phyloP scores from a whole-genome alignment of 2,113 vertebrate species.

The Bos taurus region ARS-UCD2.0 NC_037329.1:75052501-75053000 shows the following conservation, averaged over 20 bases:
- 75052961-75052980: not conserved
- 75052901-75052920: fast-evolving
- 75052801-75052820: not conserved
- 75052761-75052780: not conserved
- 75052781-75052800: not conserved
- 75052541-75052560: not conserved
- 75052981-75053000: not conserved
- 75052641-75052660: not conserved
- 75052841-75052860: not conserved
- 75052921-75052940: not conserved
- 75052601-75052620: not conserved
- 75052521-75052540: not conserved
- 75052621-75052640: not conserved
- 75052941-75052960: not conserved
- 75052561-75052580: not conserved
- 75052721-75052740: fast-evolving
- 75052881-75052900: not conserved
- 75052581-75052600: not conserved
- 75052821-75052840: not conserved
- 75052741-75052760: not conserved
- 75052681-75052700: not conserved
- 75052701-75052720: not conserved
- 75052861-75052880: not conserved
- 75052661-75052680: not conserved
- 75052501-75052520: not conserved